Evolutionary conservation across 2,888 invertebrate species (phyloP).

Genomic region (Andrena dorsata): DNA sequence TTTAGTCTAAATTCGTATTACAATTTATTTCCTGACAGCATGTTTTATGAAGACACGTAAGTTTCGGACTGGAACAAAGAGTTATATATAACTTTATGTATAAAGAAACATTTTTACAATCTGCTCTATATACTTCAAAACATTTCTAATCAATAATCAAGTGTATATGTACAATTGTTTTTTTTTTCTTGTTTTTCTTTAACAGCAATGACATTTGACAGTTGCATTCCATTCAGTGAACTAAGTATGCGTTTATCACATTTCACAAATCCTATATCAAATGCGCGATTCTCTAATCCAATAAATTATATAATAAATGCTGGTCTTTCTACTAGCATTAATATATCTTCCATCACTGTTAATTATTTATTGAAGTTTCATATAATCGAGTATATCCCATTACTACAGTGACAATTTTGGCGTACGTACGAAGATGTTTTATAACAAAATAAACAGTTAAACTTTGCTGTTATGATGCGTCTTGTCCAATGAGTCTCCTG

Average conservation of each 20-base stretch:
- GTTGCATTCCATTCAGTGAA: conserved; percentile 7
- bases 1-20: conserved; percentile 66
- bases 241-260: conserved; percentile 37
- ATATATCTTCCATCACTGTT: conserved; percentile 49
- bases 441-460: conserved; percentile 76
- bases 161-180: conserved; percentile 48
- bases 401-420: conserved; percentile 56
- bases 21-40: conserved; percentile 52
- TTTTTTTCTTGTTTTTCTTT: conserved; percentile 15
- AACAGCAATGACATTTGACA: conserved; percentile 41
- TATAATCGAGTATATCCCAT: conserved; percentile 45
- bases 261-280: conserved; percentile 46
- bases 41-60: conserved; percentile 34
- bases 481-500: conserved; percentile 83
- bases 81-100: conserved; percentile 35
- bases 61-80: conserved; percentile 34
- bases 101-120: conserved; percentile 58
- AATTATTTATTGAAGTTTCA: conserved; percentile 55
- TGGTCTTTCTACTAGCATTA: conserved; percentile 35
- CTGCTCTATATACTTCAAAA: conserved; percentile 24
- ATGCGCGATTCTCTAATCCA: conserved; percentile 29
- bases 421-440: conserved; percentile 44
- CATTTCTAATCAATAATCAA: conserved; percentile 33
- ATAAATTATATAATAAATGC: conserved; percentile 39
- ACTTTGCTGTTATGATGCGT: conserved; percentile 81